phyloP scores from a whole-genome alignment of 2,797 vertebrate genomes.

The Meriones psammophilus region DNA sequence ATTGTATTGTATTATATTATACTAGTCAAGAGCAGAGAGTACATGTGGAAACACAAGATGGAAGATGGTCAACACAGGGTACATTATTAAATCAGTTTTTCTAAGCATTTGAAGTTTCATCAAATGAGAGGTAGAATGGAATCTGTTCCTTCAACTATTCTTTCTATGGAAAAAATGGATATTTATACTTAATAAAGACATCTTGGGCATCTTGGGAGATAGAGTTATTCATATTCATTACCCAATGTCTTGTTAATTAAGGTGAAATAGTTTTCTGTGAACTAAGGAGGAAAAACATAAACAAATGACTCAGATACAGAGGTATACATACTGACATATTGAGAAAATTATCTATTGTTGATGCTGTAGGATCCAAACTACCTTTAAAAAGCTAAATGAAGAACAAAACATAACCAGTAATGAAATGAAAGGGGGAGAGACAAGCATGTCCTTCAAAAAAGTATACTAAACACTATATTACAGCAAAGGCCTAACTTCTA shows the following conservation, averaged over 20 bases:
- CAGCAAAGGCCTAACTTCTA: neutral
- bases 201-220: neutral
- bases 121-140: neutral
- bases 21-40: neutral
- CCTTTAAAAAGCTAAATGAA: neutral
- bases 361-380: neutral
- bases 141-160: neutral
- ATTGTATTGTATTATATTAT: too few relatives aligned
- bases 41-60: neutral
- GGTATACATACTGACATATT: neutral
- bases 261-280: neutral
- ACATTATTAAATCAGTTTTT: neutral
- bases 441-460: slow-evolving; percentile 25
- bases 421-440: neutral
- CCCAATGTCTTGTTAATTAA: neutral
- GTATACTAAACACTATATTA: slow-evolving; percentile 37
- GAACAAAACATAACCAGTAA: neutral
- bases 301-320: neutral
- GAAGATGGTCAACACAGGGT: neutral
- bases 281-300: neutral
- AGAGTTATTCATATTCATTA: neutral
- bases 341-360: neutral
- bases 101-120: neutral
- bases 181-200: neutral
- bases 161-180: neutral